Base-by-base conservation (phyloP, 2,113 vertebrate species). In the Formicarius rufipectus region DNA sequence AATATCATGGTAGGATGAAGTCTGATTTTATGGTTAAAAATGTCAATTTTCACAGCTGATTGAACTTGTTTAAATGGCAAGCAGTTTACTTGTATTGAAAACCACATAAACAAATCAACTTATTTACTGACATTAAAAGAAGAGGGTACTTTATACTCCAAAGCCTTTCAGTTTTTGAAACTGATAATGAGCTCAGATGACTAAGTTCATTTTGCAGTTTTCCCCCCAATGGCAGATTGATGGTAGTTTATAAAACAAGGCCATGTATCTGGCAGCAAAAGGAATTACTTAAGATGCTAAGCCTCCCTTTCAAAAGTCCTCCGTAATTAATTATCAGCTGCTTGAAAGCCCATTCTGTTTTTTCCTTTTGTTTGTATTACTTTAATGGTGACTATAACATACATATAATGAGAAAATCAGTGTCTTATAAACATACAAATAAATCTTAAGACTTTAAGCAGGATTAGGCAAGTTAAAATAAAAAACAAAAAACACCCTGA, bases 1-100 rank as follows among this genome's bases (percentile, higher is more conserved):
- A 97, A 96, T 97, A 97, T 89, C 91, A 95, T 96, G 97, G 95
- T 95, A 95, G 94, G 96, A 96, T 93, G 95, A 97, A 96, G 91
- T 82, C 96, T 95, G 97, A 97, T 97, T 97, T 97, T 97, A 97
- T 95, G 94, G 91, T 89, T 94, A 96, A 96, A 97, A 97, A 97
- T 97, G 97, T 96, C 95, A 95, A 94, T 96, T 97, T 97, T 95
- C 95, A 95, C 96, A 96, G 96, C 60, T 95, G 96, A 97, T 97
- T 97, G 97, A 96, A 89, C 92, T 96, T 95, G 86, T 90, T 96
- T 96, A 97, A 97, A 97, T 96, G 96, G 96, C 97, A 96, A 95
- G 94, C 91, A 90, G 91, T 94, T 96, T 96, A 90, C 89, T 97
- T 95, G 93, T 90, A 95, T 93, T 53, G 73, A 96, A 97, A 97